Evolutionary conservation across 2,888 invertebrate genomes (phyloP), one percentile per base, ranked within the genome.

Genomic region (Asteroscopus sphinx): DNA sequence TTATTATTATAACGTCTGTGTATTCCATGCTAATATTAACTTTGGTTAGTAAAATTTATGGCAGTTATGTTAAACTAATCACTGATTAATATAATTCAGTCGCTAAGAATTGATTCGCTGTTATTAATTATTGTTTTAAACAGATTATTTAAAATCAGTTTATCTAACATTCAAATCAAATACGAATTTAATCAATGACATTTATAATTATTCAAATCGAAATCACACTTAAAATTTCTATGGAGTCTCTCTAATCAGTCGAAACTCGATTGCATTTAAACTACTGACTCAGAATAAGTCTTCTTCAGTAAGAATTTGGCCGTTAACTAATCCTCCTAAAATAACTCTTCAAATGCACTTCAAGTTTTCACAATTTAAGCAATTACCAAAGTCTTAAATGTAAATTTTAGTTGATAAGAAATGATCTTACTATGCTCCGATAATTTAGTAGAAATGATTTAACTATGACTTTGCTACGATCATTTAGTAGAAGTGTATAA

Each of bases 301-400:
- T 33, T 16, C 45, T 13, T 37, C 1, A 49, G 16, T 45, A 17
- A 46, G 16, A 71, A 42, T 39, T 48, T 16, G 6, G 4, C 1
- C 28, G 28, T 37, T 47, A 12, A 33, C 12, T 30, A 9, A 44
- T 28, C 4, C 11, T 32, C 15, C 7, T 26, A 16, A 13, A 32
- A n/a, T 26, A 8, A 21, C 3, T 4, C 46, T 39, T 42, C 33
- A 37, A 37, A 33, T 49, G 28, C 32, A 41, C 30, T 25, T n/a
- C 44, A 30, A 26, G 3, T 54, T 17, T 52, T 69, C 47, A 26
- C 40, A 40, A 39, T 61, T 58, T 32, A 62, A 56, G 74, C 71
- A 71, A 79, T 76, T 80, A 80, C 86, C 86, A 86, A 86, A 86
- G 86, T 73, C 67, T 71, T 75, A 67, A 58, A 72, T 48, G 46